Conservation (phyloP, 1,140 invertebrate genomes). For the Ctenoplectra terminalis region DNA sequence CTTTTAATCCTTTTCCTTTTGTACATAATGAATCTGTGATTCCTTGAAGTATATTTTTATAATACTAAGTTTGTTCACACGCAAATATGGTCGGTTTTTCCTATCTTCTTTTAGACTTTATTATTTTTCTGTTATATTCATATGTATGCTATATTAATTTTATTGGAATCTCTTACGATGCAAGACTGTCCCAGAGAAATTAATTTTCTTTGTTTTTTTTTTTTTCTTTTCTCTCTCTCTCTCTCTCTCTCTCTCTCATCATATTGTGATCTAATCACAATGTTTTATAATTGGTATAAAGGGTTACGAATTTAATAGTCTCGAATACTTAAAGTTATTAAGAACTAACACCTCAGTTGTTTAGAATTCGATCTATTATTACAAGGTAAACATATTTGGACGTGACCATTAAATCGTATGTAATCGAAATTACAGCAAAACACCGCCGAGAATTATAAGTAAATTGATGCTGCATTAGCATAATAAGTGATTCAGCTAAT, state of each 20-base stretch:
- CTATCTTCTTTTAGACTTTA: slow-evolving; percentile 49
- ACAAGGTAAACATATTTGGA: slow-evolving; percentile 48
- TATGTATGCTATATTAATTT: slow-evolving; percentile 12
- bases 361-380: slow-evolving; percentile 45
- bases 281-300: slow-evolving; percentile 28
- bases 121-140: slow-evolving; percentile 32
- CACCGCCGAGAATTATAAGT: slow-evolving; percentile 42
- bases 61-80: slow-evolving; percentile 69
- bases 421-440: slow-evolving; percentile 53
- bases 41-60: slow-evolving; percentile 76
- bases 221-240: too few species aligned
- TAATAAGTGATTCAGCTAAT: slow-evolving; percentile 57
- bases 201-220: slow-evolving; percentile 30
- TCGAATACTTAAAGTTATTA: slow-evolving; percentile 38
- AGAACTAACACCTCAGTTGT: slow-evolving; percentile 38
- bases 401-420: slow-evolving; percentile 57
- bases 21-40: slow-evolving; percentile 78
- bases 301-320: slow-evolving; percentile 9
- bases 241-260: too few species aligned
- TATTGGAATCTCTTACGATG: slow-evolving; percentile 29
- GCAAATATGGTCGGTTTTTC: slow-evolving; percentile 45
- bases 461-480: slow-evolving; percentile 61
- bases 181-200: slow-evolving; percentile 42
- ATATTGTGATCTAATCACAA: slow-evolving; percentile 20
- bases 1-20: slow-evolving; percentile 60